phyloP scores from a whole-genome alignment of 2,797 vertebrate species.

The Syngnathus acus region DNA sequence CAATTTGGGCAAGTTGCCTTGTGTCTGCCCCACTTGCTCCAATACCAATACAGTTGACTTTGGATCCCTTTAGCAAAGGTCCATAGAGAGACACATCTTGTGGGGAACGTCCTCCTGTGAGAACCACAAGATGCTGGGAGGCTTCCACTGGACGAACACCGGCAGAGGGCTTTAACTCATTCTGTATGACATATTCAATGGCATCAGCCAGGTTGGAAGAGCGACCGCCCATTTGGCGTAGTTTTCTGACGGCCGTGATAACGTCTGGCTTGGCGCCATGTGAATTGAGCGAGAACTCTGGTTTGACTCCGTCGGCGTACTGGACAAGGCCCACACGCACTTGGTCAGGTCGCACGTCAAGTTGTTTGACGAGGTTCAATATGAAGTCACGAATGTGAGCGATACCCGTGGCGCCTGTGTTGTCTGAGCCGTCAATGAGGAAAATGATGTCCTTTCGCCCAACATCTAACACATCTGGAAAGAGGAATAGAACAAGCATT shows the following conservation, averaged over 20 bases:
- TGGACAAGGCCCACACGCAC: constrained; percentile 82
- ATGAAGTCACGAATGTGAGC: constrained; percentile 89
- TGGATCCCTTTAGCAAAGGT: constrained; percentile 57
- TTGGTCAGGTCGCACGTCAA: constrained; percentile 78
- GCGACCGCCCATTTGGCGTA: constrained; percentile 78
- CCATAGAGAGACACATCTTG: constrained; percentile 74
- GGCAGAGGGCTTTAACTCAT: constrained; percentile 74
- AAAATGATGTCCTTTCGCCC: constrained; percentile 87
- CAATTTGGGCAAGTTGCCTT: constrained; percentile 73
- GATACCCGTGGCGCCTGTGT: constrained; percentile 58
- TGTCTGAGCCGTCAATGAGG: constrained; percentile 86
- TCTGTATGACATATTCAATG: constrained; percentile 76
- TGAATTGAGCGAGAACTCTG: constrained; percentile 82
- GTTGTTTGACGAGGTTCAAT: constrained; percentile 72
- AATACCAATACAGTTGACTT: constrained; percentile 78
- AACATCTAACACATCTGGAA: constrained; percentile 43
- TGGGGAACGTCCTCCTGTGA: constrained; percentile 81
- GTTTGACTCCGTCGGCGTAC: constrained; percentile 74
- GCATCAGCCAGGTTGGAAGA: constrained; percentile 78
- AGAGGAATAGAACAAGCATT: constrained; percentile 6
- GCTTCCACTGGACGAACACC: constrained; percentile 80
- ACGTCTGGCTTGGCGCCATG: constrained; percentile 71
- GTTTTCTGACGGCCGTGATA: constrained; percentile 72
- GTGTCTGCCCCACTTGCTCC: constrained; percentile 70
- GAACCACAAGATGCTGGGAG: constrained; percentile 88